Evolutionary conservation across 2,888 invertebrate species (phyloP).

Genomic region (Pristionchus exspectatus): DNA sequence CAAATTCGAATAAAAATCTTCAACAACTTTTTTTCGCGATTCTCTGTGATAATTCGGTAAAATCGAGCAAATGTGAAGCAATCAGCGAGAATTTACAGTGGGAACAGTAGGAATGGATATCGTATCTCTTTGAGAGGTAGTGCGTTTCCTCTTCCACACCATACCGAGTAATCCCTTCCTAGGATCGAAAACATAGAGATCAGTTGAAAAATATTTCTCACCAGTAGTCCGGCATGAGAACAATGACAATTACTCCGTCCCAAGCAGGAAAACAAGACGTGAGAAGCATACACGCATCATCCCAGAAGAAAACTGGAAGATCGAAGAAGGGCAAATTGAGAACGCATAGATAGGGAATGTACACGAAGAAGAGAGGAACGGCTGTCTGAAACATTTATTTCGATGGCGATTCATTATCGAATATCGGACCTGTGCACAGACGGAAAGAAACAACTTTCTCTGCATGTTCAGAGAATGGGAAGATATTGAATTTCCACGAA

Average conservation of each 20-base stretch:
- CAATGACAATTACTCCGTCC: background rate
- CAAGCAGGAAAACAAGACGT: background rate
- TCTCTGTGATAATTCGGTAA: too few species aligned
- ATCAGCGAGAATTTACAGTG: background rate
- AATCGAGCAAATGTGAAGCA: background rate
- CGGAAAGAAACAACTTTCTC: background rate
- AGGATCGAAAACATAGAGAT: too few species aligned
- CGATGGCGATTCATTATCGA: background rate
- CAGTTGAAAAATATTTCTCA: background rate
- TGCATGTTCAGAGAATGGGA: background rate
- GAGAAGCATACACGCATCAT: background rate
- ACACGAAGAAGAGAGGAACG: background rate
- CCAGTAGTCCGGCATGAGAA: background rate
- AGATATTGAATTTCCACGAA: background rate
- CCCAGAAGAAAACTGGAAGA: background rate
- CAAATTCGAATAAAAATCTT: too few species aligned
- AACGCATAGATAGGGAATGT: background rate
- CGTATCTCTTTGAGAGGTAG: background rate
- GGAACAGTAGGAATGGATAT: background rate
- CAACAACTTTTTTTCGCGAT: too few species aligned
- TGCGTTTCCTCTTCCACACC: background rate
- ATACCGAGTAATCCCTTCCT: background rate
- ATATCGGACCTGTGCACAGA: background rate
- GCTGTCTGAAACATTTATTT: background rate
- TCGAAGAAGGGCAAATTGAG: background rate